Evolutionary conservation across 2,888 invertebrate species (phyloP), one percentile per base, ranked within the genome.

Genomic region (Rhagonycha fulva): DNA sequence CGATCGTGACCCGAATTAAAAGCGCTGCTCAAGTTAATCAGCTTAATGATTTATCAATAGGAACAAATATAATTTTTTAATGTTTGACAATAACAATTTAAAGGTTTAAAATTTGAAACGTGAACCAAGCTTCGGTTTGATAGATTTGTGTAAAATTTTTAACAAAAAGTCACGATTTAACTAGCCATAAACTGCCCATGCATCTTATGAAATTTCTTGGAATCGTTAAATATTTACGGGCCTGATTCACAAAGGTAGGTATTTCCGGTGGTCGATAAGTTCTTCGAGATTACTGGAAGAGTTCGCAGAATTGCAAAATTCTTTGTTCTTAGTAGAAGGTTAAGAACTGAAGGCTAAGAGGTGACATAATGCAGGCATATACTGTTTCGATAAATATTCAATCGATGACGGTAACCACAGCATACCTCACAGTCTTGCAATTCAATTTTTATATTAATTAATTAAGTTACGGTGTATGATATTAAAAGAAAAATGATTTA

Each of bases 171-270:
- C 30, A 68, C 68, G 28, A 68, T 19, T 11, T 30, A 1, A 30
- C 9, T 10, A 68, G 11, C 68, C 24, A 66, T 66, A 66, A 63
- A 66, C 26, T 66, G 24, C 63, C 63, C 63, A 66, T 26, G 26
- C 63, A 14, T n/a, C 68, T 32, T 19, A 32, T 30, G 30, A 23
- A 11, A 68, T 32, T 68, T 68, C 68, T 14, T 14, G 68, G 68
- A 68, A 68, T 68, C 68, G 19, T 68, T 30, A 30, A 68, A 68
- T 68, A 30, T 68, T 68, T 14, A 28, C 28, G 19, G 30, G 9
- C 14, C 30, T 68, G 68, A 68, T 30, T 68, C 68, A 68, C 32
- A 30, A 68, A 68, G 68, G 68, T 14, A 68, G 68, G 68, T 14
- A 68, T 68, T 68, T 68, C 68, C 68, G 30, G 14, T 30, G 14